These are phyloP conservation scores for Entomobrya multifasciata DNA, from an alignment of 2,888 invertebrate genomes.

Conservation along the genomic window DNA sequence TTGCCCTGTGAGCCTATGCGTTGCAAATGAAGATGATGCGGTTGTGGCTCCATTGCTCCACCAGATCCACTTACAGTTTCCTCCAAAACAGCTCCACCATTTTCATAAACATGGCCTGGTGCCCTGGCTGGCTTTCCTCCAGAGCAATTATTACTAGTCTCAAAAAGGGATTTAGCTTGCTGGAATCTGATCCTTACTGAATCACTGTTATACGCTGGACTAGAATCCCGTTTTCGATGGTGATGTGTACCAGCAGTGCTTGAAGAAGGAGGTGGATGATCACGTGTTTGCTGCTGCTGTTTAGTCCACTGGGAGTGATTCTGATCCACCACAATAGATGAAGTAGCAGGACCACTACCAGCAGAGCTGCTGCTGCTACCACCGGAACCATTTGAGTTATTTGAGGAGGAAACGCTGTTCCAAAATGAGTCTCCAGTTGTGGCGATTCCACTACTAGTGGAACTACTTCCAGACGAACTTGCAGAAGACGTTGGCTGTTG, in stretches of 20 bases:
- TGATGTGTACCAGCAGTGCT: slow-evolving; percentile 10
- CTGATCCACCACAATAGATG: slow-evolving; percentile 65
- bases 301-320: slow-evolving; percentile 66
- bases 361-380: slow-evolving; percentile 22
- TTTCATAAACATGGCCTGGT: slow-evolving; percentile 68
- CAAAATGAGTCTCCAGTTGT: slow-evolving; percentile 64
- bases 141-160: slow-evolving; percentile 61
- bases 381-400: slow-evolving; percentile 52
- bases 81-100: slow-evolving; percentile 49
- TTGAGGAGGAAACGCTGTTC: slow-evolving; percentile 52
- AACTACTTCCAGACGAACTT: slow-evolving; percentile 58
- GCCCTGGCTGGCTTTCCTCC: slow-evolving; percentile 46
- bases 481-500: slow-evolving; percentile 63
- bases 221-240: slow-evolving; percentile 18
- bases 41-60: slow-evolving; percentile 33
- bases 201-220: slow-evolving; percentile 50
- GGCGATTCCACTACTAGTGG: slow-evolving; percentile 56
- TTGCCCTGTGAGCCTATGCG: slow-evolving; percentile 52
- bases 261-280: slow-evolving; percentile 20
- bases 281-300: slow-evolving; percentile 45
- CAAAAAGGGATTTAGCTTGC: slow-evolving; percentile 77
- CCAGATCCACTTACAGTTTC: slow-evolving; percentile 43
- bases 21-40: slow-evolving; percentile 22
- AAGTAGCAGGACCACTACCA: slow-evolving; percentile 45
- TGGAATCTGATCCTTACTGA: slow-evolving; percentile 76